Evolutionary conservation across 2,797 vertebrate species (phyloP).

Genomic region (Spinibarbus caldwelli): DNA sequence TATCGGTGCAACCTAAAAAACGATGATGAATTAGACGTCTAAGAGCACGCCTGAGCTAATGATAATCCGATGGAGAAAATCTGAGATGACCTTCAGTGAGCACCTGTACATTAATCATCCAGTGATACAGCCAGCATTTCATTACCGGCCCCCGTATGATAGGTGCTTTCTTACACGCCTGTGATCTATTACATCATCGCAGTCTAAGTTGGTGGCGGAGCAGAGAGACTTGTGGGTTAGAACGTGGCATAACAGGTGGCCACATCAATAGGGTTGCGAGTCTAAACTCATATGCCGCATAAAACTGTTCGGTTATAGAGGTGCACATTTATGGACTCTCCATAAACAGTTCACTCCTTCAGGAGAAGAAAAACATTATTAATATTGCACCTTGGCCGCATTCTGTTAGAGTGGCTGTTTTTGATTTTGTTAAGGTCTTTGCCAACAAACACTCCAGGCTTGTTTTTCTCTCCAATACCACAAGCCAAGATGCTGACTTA

Average conservation of each 20-base stretch:
- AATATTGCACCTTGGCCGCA: not conserved
- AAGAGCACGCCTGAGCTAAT: slow-evolving; percentile 45
- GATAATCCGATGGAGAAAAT: slow-evolving; percentile 54
- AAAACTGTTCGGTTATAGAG: not conserved
- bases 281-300: not conserved
- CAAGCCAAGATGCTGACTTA: slow-evolving; percentile 40
- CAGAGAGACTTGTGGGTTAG: slow-evolving; percentile 16
- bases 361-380: not conserved
- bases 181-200: slow-evolving; percentile 61
- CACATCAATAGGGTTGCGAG: not conserved
- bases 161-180: slow-evolving; percentile 43
- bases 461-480: slow-evolving; percentile 34
- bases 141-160: slow-evolving; percentile 57
- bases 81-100: slow-evolving; percentile 57
- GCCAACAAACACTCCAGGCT: slow-evolving; percentile 14
- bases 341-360: not conserved
- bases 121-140: slow-evolving; percentile 57
- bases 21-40: slow-evolving; percentile 51
- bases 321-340: slow-evolving; percentile 1
- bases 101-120: slow-evolving; percentile 57
- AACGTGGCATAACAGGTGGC: slow-evolving; percentile 39
- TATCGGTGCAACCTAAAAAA: slow-evolving; percentile 21
- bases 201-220: slow-evolving; percentile 23
- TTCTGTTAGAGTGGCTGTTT: slow-evolving; percentile 35
- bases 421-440: slow-evolving; percentile 32